Base-by-base conservation (phyloP, 2,113 vertebrate species). In the Opisthocomus hoazin region DNA sequence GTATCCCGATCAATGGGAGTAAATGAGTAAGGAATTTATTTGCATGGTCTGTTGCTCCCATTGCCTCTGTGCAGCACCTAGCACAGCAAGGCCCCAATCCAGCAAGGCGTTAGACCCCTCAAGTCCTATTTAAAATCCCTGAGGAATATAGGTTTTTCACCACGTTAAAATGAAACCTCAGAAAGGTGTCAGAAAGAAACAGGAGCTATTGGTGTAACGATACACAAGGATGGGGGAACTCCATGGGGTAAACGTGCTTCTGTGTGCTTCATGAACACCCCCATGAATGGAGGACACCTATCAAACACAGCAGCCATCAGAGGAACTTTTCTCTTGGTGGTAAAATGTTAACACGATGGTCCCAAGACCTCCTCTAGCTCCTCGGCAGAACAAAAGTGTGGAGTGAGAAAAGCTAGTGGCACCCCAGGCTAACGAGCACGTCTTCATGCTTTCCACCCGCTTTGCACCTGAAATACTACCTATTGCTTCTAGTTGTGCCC, bases 271-370 rank as follows among this genome's bases (percentile, higher is more conserved):
- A 57, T 51, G 39, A 82, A 3, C 48, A 68, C 45, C n/a, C 16
- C 24, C 1, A 4, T 18, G 51, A 46, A 37, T 10, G 39, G 41
- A 75, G 45, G 18, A 41, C 21, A 46, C 37, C 13, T 43, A 13
- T 18, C 39, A 60, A 43, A 71, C 74, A 37, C 58, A 66, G 63
- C 5, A 83, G 9, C 15, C 27, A 2, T 6, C 19, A 45, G 19
- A 68, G 45, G 23, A 43, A n/a, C 43, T 39, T 81, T 86, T 51
- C 34, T 70, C 10, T 36, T 57, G 48, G 30, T 45, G 32, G 15
- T 37, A n/a, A 74, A 65, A 46, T 30, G 9, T 41, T 37, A 37
- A 51, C 6, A 7, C 0, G 0, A 6, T 15, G 8, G 34, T 87
- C 29, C 34, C 29, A 36, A 57, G 6, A 11, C 21, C 61, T 84